Percentiles rank a stretch among this genome's conserved stretches.
phyloP scores from a whole-genome alignment of 2,113 vertebrate species.

The Cyanoderma ruficeps region DNA sequence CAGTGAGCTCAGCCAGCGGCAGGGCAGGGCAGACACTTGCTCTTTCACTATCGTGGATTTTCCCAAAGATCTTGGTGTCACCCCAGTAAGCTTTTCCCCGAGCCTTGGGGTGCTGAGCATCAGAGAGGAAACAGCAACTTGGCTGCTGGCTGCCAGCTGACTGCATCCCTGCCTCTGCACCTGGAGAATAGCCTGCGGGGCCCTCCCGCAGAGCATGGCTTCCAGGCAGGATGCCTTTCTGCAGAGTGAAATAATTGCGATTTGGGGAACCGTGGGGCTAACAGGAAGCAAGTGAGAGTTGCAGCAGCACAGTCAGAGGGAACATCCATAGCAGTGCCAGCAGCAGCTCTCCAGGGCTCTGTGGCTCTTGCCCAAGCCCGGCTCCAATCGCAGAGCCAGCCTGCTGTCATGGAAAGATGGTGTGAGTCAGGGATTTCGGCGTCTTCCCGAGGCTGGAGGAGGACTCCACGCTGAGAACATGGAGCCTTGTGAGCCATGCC shows the following conservation, averaged over 20 bases:
- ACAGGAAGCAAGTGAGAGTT: background rate
- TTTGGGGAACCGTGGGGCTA: background rate
- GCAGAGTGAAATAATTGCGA: background rate
- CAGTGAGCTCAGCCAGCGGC: rapidly evolving
- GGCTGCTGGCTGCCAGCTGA: background rate
- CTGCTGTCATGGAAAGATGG: background rate
- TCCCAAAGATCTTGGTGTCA: background rate
- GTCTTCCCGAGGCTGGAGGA: rapidly evolving
- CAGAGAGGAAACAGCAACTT: background rate
- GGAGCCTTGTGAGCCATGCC: rapidly evolving
- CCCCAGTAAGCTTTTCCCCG: background rate
- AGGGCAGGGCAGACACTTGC: background rate
- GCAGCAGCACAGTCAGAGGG: background rate
- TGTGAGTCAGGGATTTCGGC: background rate
- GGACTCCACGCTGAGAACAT: rapidly evolving
- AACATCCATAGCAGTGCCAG: rapidly evolving
- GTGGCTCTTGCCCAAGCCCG: background rate
- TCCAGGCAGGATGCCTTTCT: background rate
- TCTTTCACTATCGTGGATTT: background rate
- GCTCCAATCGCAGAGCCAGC: background rate
- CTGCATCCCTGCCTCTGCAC: background rate
- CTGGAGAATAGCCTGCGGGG: background rate
- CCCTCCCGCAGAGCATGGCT: rapidly evolving
- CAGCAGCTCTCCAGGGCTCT: background rate
- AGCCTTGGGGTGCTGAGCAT: background rate